Base-by-base conservation (phyloP, 2,797 vertebrate genomes). In the Tamandua tetradactyla region DNA sequence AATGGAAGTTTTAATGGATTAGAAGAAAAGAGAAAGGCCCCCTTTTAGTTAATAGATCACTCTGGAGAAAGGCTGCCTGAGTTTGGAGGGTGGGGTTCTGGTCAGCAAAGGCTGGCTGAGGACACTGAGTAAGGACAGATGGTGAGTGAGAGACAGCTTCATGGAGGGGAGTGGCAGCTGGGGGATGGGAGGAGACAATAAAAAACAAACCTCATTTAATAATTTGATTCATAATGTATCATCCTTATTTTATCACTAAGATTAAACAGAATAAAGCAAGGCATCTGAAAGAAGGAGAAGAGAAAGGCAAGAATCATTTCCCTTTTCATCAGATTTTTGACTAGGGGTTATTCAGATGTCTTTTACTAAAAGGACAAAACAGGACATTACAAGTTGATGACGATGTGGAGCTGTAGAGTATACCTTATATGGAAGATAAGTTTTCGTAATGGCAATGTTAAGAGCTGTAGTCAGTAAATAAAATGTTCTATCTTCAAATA, bases 1-100 rank as follows among this genome's bases (percentile, higher is more conserved):
- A 96, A 95, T 96, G 95, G 80, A 75, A 81, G 61, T 68, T 87
- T 62, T 93, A 94, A 91, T 83, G 59, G 25, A 13, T 2, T 74
- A 55, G 37, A 55, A 9, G 59, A 64, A 32, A 93, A 14, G 17
- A 87, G 72, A 86, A 89, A 89, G 76, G 75, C 0, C 37, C 37
- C 75, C 49, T 89, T 86, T 86, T 49, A 94, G 69, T 55, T 75
- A 86, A 86, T 49, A 78, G 72, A 82, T 27, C 27, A 42, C 25
- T 49, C 15, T 22, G 42, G 59, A 75, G 25, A 76, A 94, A 93
- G 84, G 13, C 40, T 4, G 1, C 2, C 12, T 61, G 18, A 30
- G 18, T 72, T 18, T 22, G 52, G 5, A 76, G 32, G 3, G 12
- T 15, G 42, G 5, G 22, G 8, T 27, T 27, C 47, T 25, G 81